Conservation (phyloP, 2,113 vertebrate genomes). For the Myxocyprinus asiaticus region DNA sequence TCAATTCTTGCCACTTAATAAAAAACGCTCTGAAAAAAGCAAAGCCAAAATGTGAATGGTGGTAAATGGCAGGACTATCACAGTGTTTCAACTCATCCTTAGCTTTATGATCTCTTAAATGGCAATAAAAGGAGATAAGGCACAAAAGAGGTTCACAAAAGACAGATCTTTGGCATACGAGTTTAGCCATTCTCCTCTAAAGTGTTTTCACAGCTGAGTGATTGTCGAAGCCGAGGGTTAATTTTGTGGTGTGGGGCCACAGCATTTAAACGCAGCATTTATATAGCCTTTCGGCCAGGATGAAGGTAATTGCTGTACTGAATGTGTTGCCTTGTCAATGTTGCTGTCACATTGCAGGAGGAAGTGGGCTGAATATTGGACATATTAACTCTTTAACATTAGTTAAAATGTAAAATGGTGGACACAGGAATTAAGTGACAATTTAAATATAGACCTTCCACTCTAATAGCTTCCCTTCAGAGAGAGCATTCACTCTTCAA, state of each 20-base stretch:
- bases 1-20: slow-evolving; percentile 87
- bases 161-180: slow-evolving; percentile 25
- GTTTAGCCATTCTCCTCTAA: no score
- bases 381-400: slow-evolving; percentile 50
- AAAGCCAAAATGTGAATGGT: slow-evolving; percentile 59
- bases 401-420: slow-evolving; percentile 39
- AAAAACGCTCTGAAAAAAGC: slow-evolving; percentile 61
- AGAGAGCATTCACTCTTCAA: slow-evolving; percentile 34
- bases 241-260: slow-evolving; percentile 56
- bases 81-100: slow-evolving; percentile 81
- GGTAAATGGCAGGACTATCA: slow-evolving; percentile 77
- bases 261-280: slow-evolving; percentile 35
- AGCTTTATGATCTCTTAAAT: slow-evolving; percentile 85
- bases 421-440: slow-evolving; percentile 45
- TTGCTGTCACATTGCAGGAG: slow-evolving; percentile 14
- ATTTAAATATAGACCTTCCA: slow-evolving; percentile 49
- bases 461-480: slow-evolving; percentile 45
- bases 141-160: slow-evolving; percentile 52
- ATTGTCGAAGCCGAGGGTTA: slow-evolving; percentile 55
- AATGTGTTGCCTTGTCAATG: slow-evolving; percentile 42
- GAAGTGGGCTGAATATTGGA: slow-evolving; percentile 29
- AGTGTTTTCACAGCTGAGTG: slow-evolving; percentile 6
- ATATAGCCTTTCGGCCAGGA: slow-evolving; percentile 46
- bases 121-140: slow-evolving; percentile 87
- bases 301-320: slow-evolving; percentile 44